Conservation (phyloP, 2,113 vertebrate genomes). For the Rhinoptilus africanus region DNA sequence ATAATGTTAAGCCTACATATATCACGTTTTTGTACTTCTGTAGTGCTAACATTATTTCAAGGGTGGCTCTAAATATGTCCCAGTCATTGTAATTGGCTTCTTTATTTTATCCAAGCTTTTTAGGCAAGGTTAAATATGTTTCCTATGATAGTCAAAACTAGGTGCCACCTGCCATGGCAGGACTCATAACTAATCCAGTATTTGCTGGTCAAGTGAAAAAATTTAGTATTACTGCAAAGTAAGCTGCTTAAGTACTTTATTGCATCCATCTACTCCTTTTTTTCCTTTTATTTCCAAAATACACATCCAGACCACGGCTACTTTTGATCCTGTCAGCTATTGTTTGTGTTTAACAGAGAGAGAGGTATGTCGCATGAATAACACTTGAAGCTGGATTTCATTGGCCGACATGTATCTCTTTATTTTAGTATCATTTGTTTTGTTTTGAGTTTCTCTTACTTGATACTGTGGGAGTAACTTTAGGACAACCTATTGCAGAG, state of each 20-base stretch:
- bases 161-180: conserved; percentile 28
- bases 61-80: background rate
- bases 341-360: background rate
- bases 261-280: conserved; percentile 32
- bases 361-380: background rate
- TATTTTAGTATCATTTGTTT: background rate
- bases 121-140: background rate
- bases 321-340: background rate
- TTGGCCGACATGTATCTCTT: background rate
- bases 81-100: background rate
- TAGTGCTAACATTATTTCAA: background rate
- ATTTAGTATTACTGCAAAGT: background rate
- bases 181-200: conserved; percentile 52
- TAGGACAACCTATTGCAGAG: background rate
- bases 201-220: conserved; percentile 42
- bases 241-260: conserved; percentile 46
- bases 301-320: background rate
- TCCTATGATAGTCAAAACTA: background rate
- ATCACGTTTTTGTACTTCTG: background rate
- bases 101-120: background rate
- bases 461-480: background rate
- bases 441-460: background rate
- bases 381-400: background rate
- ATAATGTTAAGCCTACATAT: background rate
- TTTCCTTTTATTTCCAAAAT: background rate